Conservation (phyloP, 2,888 invertebrate genomes). For the Merodon equestris region DNA sequence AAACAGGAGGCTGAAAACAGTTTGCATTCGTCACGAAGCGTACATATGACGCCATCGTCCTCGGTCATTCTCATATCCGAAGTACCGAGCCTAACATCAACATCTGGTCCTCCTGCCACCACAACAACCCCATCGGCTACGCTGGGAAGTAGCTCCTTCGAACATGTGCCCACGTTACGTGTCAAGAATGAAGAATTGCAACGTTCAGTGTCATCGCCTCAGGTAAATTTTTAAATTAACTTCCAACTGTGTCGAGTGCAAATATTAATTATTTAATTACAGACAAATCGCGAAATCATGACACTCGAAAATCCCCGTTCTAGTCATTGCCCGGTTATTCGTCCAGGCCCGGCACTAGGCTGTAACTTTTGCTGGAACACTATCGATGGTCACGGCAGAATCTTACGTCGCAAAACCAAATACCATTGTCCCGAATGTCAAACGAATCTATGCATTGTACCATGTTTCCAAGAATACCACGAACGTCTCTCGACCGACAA, state of each 20-base stretch:
- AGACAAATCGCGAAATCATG: constrained; percentile 79
- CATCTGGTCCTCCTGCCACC: background rate
- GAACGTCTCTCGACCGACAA: constrained; percentile 81
- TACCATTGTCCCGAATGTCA: constrained; percentile 95
- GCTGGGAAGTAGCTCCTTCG: constrained; percentile 75
- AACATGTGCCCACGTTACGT: constrained; percentile 78
- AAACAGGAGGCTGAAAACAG: constrained; percentile 59
- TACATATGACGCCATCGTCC: constrained; percentile 66
- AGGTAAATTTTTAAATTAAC: constrained; percentile 77
- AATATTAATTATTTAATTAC: constrained; percentile 16
- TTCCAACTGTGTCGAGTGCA: background rate
- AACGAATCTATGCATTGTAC: constrained; percentile 92
- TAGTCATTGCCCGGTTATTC: constrained; percentile 90
- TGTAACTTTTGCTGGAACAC: constrained; percentile 96
- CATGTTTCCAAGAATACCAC: constrained; percentile 92
- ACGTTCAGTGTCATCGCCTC: constrained; percentile 82
- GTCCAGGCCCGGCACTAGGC: constrained; percentile 90
- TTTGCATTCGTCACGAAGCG: constrained; percentile 36
- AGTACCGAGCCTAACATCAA: constrained; percentile 12
- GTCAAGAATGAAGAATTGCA: constrained; percentile 82
- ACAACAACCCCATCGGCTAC: constrained; percentile 57
- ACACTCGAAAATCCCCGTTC: constrained; percentile 81
- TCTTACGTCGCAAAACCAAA: constrained; percentile 91
- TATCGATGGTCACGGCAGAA: constrained; percentile 89
- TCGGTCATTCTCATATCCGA: constrained; percentile 72